Evolutionary conservation across 2,113 vertebrate species (phyloP).

Genomic region (Neogobius melanostomus): DNA sequence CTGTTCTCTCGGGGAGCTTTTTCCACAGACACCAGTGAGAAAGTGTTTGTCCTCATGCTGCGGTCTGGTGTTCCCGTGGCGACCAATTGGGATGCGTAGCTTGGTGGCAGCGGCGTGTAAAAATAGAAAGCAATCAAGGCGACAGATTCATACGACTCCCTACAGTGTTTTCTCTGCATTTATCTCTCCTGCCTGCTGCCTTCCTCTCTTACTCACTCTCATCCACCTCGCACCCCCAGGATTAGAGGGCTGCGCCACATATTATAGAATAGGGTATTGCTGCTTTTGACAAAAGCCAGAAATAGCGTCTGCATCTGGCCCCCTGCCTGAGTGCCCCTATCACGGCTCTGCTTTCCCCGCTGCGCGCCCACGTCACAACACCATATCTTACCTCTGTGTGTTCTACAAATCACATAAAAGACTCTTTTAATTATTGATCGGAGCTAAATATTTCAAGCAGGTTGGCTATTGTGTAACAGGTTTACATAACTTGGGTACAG

Average conservation of each 20-base stretch:
- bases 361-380: conserved; percentile 44
- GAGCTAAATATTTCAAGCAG: conserved; percentile 63
- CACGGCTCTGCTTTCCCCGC: conserved; percentile 23
- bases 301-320: conserved; percentile 71
- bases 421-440: conserved; percentile 61
- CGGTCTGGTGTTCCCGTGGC: conserved; percentile 74
- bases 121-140: conserved; percentile 85
- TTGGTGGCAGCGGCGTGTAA: conserved; percentile 74
- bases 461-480: conserved; percentile 60
- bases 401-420: conserved; percentile 32
- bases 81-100: conserved; percentile 79
- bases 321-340: conserved; percentile 56
- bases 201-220: conserved; percentile 65
- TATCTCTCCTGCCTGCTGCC: conserved; percentile 67
- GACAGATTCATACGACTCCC: conserved; percentile 74
- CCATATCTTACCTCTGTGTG: conserved; percentile 34
- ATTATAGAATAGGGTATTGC: conserved; percentile 68
- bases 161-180: conserved; percentile 75
- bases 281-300: conserved; percentile 65
- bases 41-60: conserved; percentile 65
- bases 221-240: conserved; percentile 71
- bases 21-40: conserved; percentile 56
- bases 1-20: conserved; percentile 33
- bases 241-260: conserved; percentile 69
- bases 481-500: conserved; percentile 62